These are phyloP conservation scores for Colossoma macropomum DNA, from an alignment of 2,113 vertebrate genomes.

Conservation along the genomic window DNA sequence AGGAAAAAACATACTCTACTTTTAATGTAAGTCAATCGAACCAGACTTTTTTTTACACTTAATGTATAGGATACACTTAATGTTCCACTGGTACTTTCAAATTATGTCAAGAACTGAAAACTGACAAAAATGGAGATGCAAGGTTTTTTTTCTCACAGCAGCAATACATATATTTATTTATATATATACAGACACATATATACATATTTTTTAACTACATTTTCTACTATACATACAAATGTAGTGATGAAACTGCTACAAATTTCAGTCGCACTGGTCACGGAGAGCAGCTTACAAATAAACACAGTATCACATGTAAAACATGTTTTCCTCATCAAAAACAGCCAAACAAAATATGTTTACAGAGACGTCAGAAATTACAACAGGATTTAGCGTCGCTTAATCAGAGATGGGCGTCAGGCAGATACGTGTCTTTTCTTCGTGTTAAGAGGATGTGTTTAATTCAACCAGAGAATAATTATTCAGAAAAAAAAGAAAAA, in stretches of 20 bases:
- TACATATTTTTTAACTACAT: not conserved
- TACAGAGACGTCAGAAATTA: slow-evolving; percentile 35
- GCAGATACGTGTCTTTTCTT: slow-evolving; percentile 69
- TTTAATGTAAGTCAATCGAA: too few species aligned
- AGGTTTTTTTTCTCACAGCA: too few species aligned
- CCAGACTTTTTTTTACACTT: too few species aligned
- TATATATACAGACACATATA: not conserved
- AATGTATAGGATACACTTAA: too few species aligned
- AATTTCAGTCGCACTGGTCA: too few species aligned
- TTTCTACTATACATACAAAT: not conserved
- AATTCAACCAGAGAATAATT: slow-evolving; percentile 78
- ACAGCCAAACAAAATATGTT: slow-evolving; percentile 46
- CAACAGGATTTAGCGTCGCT: slow-evolving; percentile 61
- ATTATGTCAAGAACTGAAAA: too few species aligned
- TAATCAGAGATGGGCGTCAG: slow-evolving; percentile 59
- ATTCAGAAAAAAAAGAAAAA: slow-evolving; percentile 76
- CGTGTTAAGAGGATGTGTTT: slow-evolving; percentile 76
- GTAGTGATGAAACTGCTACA: too few species aligned
- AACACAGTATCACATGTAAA: not conserved
- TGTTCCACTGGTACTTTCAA: too few species aligned
- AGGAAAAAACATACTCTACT: too few species aligned
- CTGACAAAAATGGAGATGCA: too few species aligned
- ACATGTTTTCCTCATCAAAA: slow-evolving; percentile 19
- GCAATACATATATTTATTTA: not conserved
- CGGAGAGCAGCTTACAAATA: not conserved